Conservation (phyloP, 2,113 vertebrate genomes). For the Carlito syrichta region DNA sequence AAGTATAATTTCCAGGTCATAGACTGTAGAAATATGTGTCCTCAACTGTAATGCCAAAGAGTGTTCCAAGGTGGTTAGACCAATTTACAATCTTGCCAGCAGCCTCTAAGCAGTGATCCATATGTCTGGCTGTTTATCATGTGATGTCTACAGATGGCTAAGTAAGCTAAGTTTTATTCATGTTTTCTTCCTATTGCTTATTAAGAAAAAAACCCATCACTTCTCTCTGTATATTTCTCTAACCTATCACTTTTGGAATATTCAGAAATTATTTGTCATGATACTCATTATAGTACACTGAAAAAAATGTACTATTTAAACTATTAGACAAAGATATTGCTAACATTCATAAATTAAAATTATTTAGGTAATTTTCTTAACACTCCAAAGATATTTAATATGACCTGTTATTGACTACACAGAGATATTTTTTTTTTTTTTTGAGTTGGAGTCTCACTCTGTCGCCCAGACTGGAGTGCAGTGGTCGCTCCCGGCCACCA, state of each 20-base stretch:
- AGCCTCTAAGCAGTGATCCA: neutral
- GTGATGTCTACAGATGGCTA: neutral
- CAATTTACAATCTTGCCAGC: neutral
- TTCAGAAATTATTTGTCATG: neutral
- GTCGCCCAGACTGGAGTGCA: too few relatives aligned
- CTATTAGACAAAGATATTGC: neutral
- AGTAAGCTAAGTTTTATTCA: neutral
- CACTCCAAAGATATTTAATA: neutral
- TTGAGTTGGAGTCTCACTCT: too few relatives aligned
- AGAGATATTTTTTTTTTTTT: too few relatives aligned
- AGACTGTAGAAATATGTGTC: neutral
- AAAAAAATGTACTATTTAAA: neutral
- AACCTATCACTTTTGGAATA: neutral
- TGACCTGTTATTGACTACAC: neutral
- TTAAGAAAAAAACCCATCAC: neutral
- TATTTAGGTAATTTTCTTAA: neutral
- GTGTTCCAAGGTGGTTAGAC: neutral
- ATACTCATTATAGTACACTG: neutral
- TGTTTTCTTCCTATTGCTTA: neutral
- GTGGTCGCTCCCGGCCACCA: too few relatives aligned
- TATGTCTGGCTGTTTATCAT: neutral
- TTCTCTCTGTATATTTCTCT: neutral
- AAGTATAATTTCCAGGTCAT: neutral
- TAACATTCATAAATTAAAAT: neutral
- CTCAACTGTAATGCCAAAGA: neutral